Evolutionary conservation across 1,140 invertebrate species (phyloP), one percentile per base, ranked within the genome.

Genomic region (Danaus plexippus): DNA sequence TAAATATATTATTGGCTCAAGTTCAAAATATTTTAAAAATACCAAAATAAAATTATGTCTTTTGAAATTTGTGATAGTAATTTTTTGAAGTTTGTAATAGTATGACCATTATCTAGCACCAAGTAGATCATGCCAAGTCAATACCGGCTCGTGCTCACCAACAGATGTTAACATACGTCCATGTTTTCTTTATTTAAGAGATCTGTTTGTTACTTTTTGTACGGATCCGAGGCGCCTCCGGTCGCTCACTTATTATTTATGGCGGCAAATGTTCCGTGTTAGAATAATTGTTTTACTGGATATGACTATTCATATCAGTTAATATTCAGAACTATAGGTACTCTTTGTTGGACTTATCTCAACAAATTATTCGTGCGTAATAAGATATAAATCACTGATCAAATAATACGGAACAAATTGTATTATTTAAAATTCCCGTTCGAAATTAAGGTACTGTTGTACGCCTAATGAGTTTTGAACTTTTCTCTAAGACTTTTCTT

Each of bases 171-270:
- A 79, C 82, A 85, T 79, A 85, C 75, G 82, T 75, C 68, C 68
- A 66, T 82, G 78, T 80, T 84, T 85, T 82, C 82, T 85, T 83
- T 82, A 85, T 85, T 85, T 85, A 85, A 78, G 75, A 77, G 80
- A 80, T 82, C 73, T 83, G 80, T 83, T 83, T 83, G 80, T 85
- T 85, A 82, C 80, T 83, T 82, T 85, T 83, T 80, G 75, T 83
- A 76, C 70, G 79, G 75, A 82, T 77, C 72, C 77, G 66, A 71
- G 78, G 78, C 80, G 80, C 80, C 80, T 77, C 75, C 77, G 77
- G 72, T 80, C 77, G 73, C 77, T 77, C 74, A 74, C 78, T 80
- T 83, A 83, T 85, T 85, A 85, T 83, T 83, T 83, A 83, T 80
- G 75, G 71, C 73, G 54, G 74, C 70, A 76, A 80, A 71, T 83